Evolutionary conservation across 2,888 invertebrate genomes (phyloP).

Genomic region (Volucella bombylans): DNA sequence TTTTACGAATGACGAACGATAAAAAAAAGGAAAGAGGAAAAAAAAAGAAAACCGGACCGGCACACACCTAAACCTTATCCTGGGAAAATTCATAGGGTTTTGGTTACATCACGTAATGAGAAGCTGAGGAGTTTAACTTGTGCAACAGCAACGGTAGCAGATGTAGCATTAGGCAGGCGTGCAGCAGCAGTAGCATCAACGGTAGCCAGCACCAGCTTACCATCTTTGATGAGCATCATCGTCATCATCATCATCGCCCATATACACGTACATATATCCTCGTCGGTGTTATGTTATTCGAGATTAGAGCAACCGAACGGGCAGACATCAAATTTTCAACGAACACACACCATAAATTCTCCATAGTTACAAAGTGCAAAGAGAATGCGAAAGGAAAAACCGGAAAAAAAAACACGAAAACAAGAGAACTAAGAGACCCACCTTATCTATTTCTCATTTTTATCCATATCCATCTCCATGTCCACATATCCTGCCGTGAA

Average conservation of each 20-base stretch:
- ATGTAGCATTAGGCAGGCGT: slow-evolving; percentile 30
- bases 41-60: slow-evolving; percentile 13
- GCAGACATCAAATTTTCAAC: slow-evolving; percentile 41
- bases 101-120: slow-evolving; percentile 73
- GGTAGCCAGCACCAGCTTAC: slow-evolving; percentile 32
- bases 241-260: slow-evolving; percentile 10
- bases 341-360: slow-evolving; percentile 48
- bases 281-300: not conserved
- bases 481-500: slow-evolving; percentile 23
- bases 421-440: slow-evolving; percentile 37
- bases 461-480: slow-evolving; percentile 30
- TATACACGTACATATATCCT: no score
- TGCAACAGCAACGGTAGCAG: slow-evolving; percentile 27
- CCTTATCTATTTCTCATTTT: slow-evolving; percentile 55
- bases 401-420: not conserved
- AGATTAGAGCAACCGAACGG: slow-evolving; percentile 13
- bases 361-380: slow-evolving; percentile 38
- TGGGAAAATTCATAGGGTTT: slow-evolving; percentile 69
- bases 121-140: slow-evolving; percentile 56
- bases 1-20: slow-evolving; percentile 39
- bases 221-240: slow-evolving; percentile 42
- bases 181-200: slow-evolving; percentile 32
- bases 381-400: no score
- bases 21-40: slow-evolving; percentile 10
- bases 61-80: slow-evolving; percentile 58